Evolutionary conservation across 2,888 invertebrate genomes (phyloP).

Genomic region (Diadegma fenestrale): DNA sequence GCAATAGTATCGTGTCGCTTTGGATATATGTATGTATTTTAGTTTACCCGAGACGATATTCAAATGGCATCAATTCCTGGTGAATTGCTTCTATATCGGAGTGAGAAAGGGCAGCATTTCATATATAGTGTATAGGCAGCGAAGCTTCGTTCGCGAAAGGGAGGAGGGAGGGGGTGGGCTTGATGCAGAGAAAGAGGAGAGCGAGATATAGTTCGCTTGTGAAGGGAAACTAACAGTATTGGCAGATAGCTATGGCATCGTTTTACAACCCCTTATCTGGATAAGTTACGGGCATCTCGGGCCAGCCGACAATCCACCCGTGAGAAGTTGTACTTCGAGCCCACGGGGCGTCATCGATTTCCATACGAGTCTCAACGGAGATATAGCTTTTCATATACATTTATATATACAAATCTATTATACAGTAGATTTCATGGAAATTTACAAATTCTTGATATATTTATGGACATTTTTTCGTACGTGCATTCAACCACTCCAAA

Average conservation of each 20-base stretch:
- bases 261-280: constrained; percentile 84
- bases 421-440: not conserved
- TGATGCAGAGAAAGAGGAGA: constrained; percentile 52
- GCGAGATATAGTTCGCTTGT: constrained; percentile 38
- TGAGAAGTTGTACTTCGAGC: constrained; percentile 71
- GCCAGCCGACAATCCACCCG: constrained; percentile 64
- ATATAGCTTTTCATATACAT: constrained; percentile 25
- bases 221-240: constrained; percentile 78
- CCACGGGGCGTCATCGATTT: constrained; percentile 79
- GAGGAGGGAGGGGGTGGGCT: constrained; percentile 48
- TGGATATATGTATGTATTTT: constrained; percentile 35
- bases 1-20: constrained; percentile 50
- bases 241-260: constrained; percentile 82
- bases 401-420: constrained; percentile 25
- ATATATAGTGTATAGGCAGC: constrained; percentile 22
- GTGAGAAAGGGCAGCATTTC: constrained; percentile 56
- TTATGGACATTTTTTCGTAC: not conserved
- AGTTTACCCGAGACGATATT: constrained; percentile 77
- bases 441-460: constrained; percentile 13
- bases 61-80: constrained; percentile 83
- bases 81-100: constrained; percentile 80
- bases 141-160: constrained; percentile 40
- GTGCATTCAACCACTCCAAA: constrained; percentile 18
- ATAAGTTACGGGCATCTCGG: constrained; percentile 81
- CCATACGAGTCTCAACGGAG: constrained; percentile 75